phyloP scores from a whole-genome alignment of 2,113 vertebrate genomes.

The Meleagris gallopavo region DNA sequence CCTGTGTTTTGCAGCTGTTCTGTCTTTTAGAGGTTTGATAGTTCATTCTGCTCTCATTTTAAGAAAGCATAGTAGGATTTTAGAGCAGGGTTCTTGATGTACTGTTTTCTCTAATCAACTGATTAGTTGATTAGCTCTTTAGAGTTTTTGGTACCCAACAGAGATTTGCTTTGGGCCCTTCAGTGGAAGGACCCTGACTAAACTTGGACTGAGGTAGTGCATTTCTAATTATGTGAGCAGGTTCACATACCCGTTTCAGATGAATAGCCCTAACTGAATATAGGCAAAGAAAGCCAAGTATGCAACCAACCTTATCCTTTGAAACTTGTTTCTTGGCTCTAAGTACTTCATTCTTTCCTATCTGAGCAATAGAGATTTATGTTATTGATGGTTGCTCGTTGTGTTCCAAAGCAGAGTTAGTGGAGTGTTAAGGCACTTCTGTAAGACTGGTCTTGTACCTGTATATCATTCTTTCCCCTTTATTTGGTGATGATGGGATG shows the following conservation, averaged over 20 bases:
- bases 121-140: neutral
- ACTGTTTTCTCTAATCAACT: neutral
- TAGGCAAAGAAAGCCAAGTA: neutral
- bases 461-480: neutral
- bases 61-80: neutral
- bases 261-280: neutral
- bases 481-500: neutral
- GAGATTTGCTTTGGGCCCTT: neutral
- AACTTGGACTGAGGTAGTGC: neutral
- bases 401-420: fast-evolving
- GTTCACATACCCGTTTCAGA: neutral
- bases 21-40: neutral
- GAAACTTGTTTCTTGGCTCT: neutral
- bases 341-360: neutral
- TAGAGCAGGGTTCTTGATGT: neutral
- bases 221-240: neutral
- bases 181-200: neutral
- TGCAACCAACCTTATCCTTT: neutral
- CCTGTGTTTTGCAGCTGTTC: conserved; percentile 60
- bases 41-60: neutral
- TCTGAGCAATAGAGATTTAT: neutral
- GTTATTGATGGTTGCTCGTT: neutral
- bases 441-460: neutral
- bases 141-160: neutral
- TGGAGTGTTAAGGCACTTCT: neutral